phyloP scores from a whole-genome alignment of 2,888 invertebrate genomes.

The Glaucopsyche alexis region DNA sequence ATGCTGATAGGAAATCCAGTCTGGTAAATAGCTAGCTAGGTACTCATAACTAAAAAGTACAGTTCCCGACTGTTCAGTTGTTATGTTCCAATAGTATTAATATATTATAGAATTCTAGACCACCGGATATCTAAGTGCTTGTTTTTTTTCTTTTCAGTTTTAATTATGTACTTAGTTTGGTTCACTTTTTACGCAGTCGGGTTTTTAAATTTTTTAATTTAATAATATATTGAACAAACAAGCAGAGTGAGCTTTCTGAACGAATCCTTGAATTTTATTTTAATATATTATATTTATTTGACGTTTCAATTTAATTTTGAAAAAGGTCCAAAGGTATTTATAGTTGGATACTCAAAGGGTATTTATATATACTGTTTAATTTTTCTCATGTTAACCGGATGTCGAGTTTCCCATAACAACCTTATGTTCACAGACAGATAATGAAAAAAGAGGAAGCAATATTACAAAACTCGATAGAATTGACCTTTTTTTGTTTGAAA shows the following conservation, averaged over 20 bases:
- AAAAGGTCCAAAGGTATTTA: constrained; percentile 13
- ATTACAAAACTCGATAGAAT: constrained; percentile 49
- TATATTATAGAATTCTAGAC: too few relatives aligned
- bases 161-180: too few relatives aligned
- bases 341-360: too few relatives aligned
- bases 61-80: too few relatives aligned
- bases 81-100: too few relatives aligned
- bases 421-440: constrained; percentile 42
- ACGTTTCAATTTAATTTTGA: neutral
- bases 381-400: neutral
- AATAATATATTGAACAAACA: neutral
- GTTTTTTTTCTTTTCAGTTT: too few relatives aligned
- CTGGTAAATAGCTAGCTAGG: too few relatives aligned
- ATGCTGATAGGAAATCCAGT: too few relatives aligned
- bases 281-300: neutral
- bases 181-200: too few relatives aligned
- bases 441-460: constrained; percentile 45
- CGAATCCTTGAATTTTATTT: neutral
- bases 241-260: neutral
- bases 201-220: too few relatives aligned
- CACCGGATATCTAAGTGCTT: too few relatives aligned
- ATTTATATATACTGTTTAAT: neutral
- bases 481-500: constrained; percentile 44
- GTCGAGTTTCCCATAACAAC: constrained; percentile 17
- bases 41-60: too few relatives aligned